Evolutionary conservation across 2,113 vertebrate genomes (phyloP), one percentile per base, ranked within the genome.

Genomic region (Sylvicapra grimmia): DNA sequence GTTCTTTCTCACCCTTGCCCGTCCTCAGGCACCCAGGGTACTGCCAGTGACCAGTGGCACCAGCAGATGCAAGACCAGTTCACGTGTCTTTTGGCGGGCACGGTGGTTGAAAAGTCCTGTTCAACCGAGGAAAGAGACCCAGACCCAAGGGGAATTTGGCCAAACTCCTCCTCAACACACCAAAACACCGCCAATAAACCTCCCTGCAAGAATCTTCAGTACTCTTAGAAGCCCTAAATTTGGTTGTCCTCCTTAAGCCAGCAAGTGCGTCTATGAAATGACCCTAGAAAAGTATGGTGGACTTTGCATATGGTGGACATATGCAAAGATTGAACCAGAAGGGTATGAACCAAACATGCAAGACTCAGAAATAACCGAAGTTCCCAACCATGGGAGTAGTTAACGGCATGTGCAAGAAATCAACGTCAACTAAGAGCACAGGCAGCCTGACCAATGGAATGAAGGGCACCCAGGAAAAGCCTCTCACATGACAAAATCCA

Each of bases 401-500:
- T 49, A 44, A 8, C 0, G 15, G 56, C 11, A 33, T 21, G 58
- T 7, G 72, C 75, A 27, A 3, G 15, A 40, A 23, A 31, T 4
- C 14, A 36, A 19, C 0, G 1, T 9, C 53, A 68, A 36, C 56
- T 5, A 15, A 27, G 44, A 31, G 31, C 59, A 58, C 0, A 9
- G n/a, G 44, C 36, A 19, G 40, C 23, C 0, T 8, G 49, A 29
- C 12, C 7, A 8, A 5, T 1, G 49, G 31, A 8, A 19, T 2
- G 29, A 36, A 15, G 27, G 12, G 59, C 51, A 44, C 19, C 4
- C 8, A 4, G 31, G 16, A 49, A 19, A 68, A 80, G 93, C 40
- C 29, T 8, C 7, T 0, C 29, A 33, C 0, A 6, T 1, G 27
- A 15, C 36, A 16, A 31, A 18, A 8, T 2, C 23, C 19, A 5